phyloP scores from a whole-genome alignment of 2,113 vertebrate genomes.

The Pygoscelis antarcticus region DNA sequence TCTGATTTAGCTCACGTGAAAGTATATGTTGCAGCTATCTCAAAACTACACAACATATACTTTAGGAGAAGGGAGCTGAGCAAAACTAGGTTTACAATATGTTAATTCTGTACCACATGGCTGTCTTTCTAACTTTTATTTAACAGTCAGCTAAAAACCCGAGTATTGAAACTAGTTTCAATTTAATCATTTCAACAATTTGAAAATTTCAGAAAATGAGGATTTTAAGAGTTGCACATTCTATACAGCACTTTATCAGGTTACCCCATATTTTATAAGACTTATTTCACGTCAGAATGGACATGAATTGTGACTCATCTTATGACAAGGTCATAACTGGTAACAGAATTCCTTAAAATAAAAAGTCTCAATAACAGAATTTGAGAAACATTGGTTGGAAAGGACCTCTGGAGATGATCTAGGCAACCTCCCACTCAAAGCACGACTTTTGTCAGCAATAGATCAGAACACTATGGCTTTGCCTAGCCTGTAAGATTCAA shows the following conservation, averaged over 20 bases:
- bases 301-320: background rate
- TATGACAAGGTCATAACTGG: background rate
- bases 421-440: background rate
- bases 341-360: background rate
- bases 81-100: background rate
- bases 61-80: background rate
- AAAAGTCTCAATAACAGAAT: background rate
- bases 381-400: background rate
- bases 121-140: background rate
- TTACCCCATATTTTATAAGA: background rate
- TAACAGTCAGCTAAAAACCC: background rate
- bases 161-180: background rate
- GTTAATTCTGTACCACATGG: background rate
- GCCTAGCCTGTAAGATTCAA: background rate
- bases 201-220: background rate
- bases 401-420: background rate
- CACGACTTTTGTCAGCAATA: background rate
- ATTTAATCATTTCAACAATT: background rate
- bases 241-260: background rate
- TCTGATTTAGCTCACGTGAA: background rate
- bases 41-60: background rate
- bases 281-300: background rate
- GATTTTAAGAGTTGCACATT: background rate
- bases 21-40: background rate
- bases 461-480: background rate